Percentiles rank a stretch among this genome's conserved stretches.
Conservation (phyloP, 92 coral and sea anemone species). For the Actinernus sp. region DNA sequence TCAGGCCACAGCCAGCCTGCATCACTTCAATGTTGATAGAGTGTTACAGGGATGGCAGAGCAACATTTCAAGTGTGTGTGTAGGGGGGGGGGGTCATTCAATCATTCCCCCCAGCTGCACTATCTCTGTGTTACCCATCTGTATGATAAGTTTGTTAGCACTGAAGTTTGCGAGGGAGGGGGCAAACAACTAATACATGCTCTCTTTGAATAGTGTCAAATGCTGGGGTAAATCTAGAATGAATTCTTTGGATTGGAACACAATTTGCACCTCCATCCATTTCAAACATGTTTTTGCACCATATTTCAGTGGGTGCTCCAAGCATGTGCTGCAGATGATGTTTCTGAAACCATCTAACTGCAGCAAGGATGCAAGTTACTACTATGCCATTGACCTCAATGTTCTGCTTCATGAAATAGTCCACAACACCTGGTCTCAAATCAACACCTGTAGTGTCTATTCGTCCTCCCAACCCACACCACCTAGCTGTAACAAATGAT, state of each 20-base stretch:
- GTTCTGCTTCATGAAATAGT: conserved; percentile 54
- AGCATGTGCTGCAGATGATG: conserved; percentile 33
- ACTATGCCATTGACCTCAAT: conserved; percentile 26
- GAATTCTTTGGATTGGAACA: conserved; percentile 64
- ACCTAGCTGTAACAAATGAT: no score
- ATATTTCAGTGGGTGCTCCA: conserved; percentile 59
- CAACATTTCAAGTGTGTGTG: no score
- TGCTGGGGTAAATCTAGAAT: no score
- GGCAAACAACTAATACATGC: conserved; percentile 3
- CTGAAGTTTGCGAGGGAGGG: background rate
- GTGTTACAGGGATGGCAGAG: no score
- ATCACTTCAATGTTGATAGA: no score
- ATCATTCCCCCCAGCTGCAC: no score
- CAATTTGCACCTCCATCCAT: conserved; percentile 66
- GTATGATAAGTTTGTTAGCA: no score
- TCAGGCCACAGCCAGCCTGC: no score
- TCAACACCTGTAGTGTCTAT: conserved; percentile 36
- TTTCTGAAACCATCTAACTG: conserved; percentile 56
- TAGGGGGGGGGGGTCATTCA: no score
- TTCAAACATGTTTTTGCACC: conserved; percentile 66
- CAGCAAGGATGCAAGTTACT: conserved; percentile 49
- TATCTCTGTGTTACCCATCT: no score
- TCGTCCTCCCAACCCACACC: no score
- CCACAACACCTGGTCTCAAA: conserved; percentile 70
- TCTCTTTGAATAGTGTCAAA: no score